Base-by-base conservation (phyloP, 2,888 invertebrate species). In the Mythimna loreyi region DNA sequence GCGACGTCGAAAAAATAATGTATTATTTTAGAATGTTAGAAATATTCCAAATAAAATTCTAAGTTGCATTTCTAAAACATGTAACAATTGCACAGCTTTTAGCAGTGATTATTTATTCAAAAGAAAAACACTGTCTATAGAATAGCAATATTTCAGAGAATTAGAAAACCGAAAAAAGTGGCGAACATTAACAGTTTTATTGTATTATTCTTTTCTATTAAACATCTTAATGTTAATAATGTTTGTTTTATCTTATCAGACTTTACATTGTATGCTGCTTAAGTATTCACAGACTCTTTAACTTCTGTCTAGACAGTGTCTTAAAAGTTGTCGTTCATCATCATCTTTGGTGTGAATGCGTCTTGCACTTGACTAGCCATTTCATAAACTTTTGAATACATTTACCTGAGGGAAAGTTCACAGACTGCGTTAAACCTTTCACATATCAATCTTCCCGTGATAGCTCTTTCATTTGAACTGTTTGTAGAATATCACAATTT, bases 221-320 rank as follows among this genome's bases (percentile, higher is more conserved):
- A 13, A 23, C 28, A 21, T 50, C 8, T 2, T 19, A 33, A 66
- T 23, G 9, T 33, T 30, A 23, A 25, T 36, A 45, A 45, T 13
- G 16, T 72, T 62, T 69, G 52, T 53, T 61, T 9, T 43, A 36
- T 50, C 33, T 33, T 53, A 62, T 21, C 23, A 52, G 25, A 68
- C 28, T 56, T 66, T 21, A 52, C 11, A 78, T 60, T 60, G 11
- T 55, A 55, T 43, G 62, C 64, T 55, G 30, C 16, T 33, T 52
- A 33, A 36, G 28, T 43, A 28, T 43, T 45, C 6, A 60, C 62
- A 50, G 52, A 25, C 53, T 60, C 58, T 50, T 60, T 50, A 64
- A 67, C 66, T 74, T 66, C n/a, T 55, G 75, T 75, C 75, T 67
- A 78, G 79, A 74, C 67, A 50, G 45, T 56, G 23, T 67, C 75